Conservation (phyloP, 2,797 vertebrate species). For the Heliangelus exortis region DNA sequence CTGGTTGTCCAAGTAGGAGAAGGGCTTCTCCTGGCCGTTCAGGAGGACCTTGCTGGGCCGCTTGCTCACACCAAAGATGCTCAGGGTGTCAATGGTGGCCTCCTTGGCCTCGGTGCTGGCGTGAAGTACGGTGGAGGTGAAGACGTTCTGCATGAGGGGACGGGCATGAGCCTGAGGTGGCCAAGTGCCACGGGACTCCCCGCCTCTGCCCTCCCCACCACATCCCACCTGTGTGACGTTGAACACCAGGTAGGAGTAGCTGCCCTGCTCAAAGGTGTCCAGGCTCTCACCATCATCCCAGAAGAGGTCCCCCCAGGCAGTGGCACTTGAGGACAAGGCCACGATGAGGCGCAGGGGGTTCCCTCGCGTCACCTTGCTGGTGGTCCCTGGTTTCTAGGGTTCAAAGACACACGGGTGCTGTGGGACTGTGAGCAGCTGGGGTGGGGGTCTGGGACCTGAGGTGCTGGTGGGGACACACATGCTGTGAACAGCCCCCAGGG, state of each 20-base stretch:
- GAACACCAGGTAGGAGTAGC: slow-evolving; percentile 85
- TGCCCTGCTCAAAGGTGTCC: slow-evolving; percentile 81
- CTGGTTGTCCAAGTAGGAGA: slow-evolving; percentile 83
- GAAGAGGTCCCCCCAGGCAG: slow-evolving; percentile 86
- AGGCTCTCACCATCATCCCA: slow-evolving; percentile 88
- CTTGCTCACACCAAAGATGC: slow-evolving; percentile 83
- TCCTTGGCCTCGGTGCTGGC: slow-evolving; percentile 74
- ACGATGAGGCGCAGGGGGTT: slow-evolving; percentile 83
- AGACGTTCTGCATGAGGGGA: slow-evolving; percentile 73
- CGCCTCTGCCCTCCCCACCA: background rate
- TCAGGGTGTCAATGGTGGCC: slow-evolving; percentile 77
- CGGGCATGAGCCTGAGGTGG: background rate
- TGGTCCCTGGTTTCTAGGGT: slow-evolving; percentile 81
- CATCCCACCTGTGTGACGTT: slow-evolving; percentile 77
- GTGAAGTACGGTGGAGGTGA: slow-evolving; percentile 85
- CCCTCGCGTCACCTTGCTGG: slow-evolving; percentile 76
- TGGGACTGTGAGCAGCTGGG: background rate
- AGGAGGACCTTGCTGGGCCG: slow-evolving; percentile 81
- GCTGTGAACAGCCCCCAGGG: rapidly evolving
- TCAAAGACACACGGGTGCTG: background rate
- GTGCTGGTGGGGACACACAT: rapidly evolving
- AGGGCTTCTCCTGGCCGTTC: slow-evolving; percentile 81
- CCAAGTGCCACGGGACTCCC: rapidly evolving
- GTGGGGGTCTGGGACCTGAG: background rate
- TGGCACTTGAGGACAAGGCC: slow-evolving; percentile 75